Evolutionary conservation across 1,140 invertebrate species (phyloP).

Genomic region (Heliconius congener): DNA sequence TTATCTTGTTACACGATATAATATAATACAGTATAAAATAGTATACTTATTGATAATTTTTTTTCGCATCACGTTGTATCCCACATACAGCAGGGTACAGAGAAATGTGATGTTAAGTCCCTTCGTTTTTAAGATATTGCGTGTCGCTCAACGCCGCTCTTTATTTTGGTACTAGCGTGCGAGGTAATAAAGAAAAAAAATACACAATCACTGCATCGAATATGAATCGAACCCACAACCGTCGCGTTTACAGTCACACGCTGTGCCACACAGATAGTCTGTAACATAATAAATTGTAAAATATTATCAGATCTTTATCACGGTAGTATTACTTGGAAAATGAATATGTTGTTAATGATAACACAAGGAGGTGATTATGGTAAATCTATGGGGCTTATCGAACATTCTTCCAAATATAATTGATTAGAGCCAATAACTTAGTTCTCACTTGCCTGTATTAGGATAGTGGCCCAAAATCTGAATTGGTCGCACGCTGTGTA

Average conservation of each 20-base stretch:
- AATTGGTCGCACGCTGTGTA: slow-evolving; percentile 45
- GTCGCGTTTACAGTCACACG: not conserved
- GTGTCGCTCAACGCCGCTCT: not conserved
- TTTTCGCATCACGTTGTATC: no score
- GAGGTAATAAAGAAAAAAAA: no score
- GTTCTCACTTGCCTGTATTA: slow-evolving; percentile 49
- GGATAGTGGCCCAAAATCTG: slow-evolving; percentile 44
- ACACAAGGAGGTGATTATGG: slow-evolving; percentile 20
- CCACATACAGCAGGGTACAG: not conserved
- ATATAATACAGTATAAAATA: no score
- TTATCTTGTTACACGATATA: no score
- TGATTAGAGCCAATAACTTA: slow-evolving; percentile 48
- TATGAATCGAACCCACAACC: not conserved
- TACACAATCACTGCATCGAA: no score
- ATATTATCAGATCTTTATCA: slow-evolving; percentile 11
- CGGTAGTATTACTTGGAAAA: slow-evolving; percentile 10
- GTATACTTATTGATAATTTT: no score
- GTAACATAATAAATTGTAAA: not conserved
- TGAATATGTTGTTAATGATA: slow-evolving; percentile 21
- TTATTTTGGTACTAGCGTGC: not conserved
- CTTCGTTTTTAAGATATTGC: no score
- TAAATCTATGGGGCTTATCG: slow-evolving; percentile 33
- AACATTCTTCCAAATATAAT: slow-evolving; percentile 43
- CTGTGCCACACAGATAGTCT: not conserved
- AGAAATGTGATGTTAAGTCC: no score